phyloP scores from a whole-genome alignment of 2,888 invertebrate genomes.

The Drosophila neutralis region DNA sequence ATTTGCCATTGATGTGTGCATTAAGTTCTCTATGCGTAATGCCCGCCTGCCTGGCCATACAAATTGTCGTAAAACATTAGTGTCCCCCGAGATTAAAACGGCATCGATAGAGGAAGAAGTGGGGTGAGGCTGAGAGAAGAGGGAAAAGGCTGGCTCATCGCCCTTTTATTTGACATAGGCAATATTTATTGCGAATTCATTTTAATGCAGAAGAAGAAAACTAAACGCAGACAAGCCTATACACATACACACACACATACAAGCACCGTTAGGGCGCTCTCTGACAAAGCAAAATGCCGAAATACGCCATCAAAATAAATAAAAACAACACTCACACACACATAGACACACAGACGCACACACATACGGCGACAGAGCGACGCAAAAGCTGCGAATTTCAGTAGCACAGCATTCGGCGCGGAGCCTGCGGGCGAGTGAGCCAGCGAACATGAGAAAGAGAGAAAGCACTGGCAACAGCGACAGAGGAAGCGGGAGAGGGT shows the following conservation, averaged over 20 bases:
- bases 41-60: conserved; percentile 33
- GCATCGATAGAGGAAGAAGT: conserved; percentile 12
- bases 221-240: conserved; percentile 55
- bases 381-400: conserved; percentile 62
- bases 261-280: conserved; percentile 28
- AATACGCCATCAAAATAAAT: conserved; percentile 79
- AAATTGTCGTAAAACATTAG: conserved; percentile 79
- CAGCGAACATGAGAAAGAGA: conserved; percentile 25
- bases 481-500: conserved; percentile 52
- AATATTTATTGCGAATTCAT: conserved; percentile 81
- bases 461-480: conserved; percentile 19
- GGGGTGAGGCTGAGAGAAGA: not conserved
- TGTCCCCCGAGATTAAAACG: conserved; percentile 75
- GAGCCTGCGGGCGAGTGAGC: conserved; percentile 16
- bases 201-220: conserved; percentile 67
- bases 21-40: conserved; percentile 61
- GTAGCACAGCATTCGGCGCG: conserved; percentile 78
- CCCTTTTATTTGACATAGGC: conserved; percentile 80
- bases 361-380: conserved; percentile 30
- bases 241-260: conserved; percentile 11
- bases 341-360: conserved; percentile 17
- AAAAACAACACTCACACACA: conserved; percentile 61
- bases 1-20: conserved; percentile 77
- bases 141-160: conserved; percentile 71
- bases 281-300: conserved; percentile 74